Conservation (phyloP, 2,888 invertebrate genomes). For the Brachypalpus laphriformis region DNA sequence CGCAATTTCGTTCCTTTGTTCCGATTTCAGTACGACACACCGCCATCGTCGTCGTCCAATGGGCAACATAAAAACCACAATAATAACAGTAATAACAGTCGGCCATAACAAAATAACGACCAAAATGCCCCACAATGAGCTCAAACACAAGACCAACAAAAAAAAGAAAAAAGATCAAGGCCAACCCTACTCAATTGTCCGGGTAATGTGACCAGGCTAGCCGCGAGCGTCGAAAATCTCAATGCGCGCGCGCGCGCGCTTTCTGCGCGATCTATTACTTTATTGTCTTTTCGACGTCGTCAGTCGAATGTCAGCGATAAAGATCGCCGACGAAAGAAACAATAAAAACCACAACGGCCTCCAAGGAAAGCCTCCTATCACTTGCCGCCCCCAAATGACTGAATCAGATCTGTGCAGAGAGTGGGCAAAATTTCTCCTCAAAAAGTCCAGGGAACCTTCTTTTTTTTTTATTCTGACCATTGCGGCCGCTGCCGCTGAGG, state of each 20-base stretch:
- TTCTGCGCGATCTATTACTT: conserved; percentile 65
- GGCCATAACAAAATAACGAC: conserved; percentile 71
- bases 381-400: conserved; percentile 50
- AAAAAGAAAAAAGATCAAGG: conserved; percentile 62
- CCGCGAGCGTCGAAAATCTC: conserved; percentile 57
- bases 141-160: conserved; percentile 24
- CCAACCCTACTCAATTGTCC: conserved; percentile 67
- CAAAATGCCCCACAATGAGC: conserved; percentile 61
- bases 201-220: conserved; percentile 26
- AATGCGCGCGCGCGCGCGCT: conserved; percentile 23
- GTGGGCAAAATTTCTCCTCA: conserved; percentile 49
- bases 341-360: conserved; percentile 57
- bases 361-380: conserved; percentile 55
- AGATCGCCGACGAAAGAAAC: conserved; percentile 70
- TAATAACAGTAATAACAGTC: conserved; percentile 72
- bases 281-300: conserved; percentile 66
- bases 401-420: conserved; percentile 52
- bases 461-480: background rate
- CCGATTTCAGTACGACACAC: conserved; percentile 37
- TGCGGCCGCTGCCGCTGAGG: no score
- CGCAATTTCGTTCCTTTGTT: conserved; percentile 69
- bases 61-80: conserved; percentile 58
- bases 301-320: conserved; percentile 67
- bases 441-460: background rate
- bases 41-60: conserved; percentile 8